Base-by-base conservation (phyloP, 2,888 invertebrate species). In the Protodeltote pygarga region DNA sequence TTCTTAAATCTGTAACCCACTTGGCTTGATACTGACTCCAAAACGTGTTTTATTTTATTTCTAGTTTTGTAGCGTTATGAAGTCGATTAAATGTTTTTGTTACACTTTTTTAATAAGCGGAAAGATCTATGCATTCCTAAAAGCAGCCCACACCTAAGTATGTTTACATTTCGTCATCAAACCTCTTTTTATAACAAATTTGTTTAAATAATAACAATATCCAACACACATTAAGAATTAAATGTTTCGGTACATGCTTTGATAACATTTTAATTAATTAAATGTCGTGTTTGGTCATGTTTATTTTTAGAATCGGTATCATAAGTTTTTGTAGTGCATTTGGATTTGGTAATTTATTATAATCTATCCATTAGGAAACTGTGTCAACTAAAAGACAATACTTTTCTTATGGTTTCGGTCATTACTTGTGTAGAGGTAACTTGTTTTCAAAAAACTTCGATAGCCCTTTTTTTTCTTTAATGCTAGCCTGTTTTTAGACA, bases 71-170 rank as follows among this genome's bases (percentile, higher is more conserved):
- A n/a, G n/a, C n/a, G n/a, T n/a, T n/a, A n/a, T n/a, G n/a, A n/a
- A n/a, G n/a, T n/a, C n/a, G n/a, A n/a, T n/a, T n/a, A n/a, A n/a
- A n/a, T n/a, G n/a, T n/a, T n/a, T n/a, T n/a, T n/a, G n/a, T n/a
- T n/a, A n/a, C n/a, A n/a, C n/a, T n/a, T n/a, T n/a, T n/a, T n/a
- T n/a, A n/a, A n/a, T n/a, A n/a, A n/a, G n/a, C n/a, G n/a, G n/a
- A n/a, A n/a, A n/a, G n/a, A n/a, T n/a, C n/a, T n/a, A 57, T 39
- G 10, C 23, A 44, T 34, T 25, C 25, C 5, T n/a, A 8, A 14
- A 51, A 42, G 17, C 21, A 25, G 61, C 53, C 46, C 61, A 45
- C 61, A 32, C 20, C 60, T 42, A 50, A 3, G 13, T 23, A 21
- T 42, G 20, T 59, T 59, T 42, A 51, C 13, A 39, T 27, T 59